Conservation (phyloP, 2,797 vertebrate species). For the Phoxinus dragarum region DNA sequence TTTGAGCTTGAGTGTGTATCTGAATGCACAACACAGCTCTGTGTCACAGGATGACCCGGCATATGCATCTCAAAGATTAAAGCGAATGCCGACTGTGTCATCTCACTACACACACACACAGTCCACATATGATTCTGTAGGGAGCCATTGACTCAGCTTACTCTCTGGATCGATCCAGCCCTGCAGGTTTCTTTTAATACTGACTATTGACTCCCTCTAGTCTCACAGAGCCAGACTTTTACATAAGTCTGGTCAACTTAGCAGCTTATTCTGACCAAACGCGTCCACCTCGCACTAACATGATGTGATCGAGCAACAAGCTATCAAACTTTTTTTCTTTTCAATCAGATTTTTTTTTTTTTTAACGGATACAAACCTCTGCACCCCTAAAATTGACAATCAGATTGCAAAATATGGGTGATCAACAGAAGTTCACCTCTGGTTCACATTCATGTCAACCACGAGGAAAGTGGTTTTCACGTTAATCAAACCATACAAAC, state of each 20-base stretch:
- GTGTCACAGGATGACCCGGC: conserved; percentile 27
- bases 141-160: conserved; percentile 61
- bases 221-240: conserved; percentile 30
- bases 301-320: background rate
- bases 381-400: background rate
- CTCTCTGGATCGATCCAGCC: conserved; percentile 52
- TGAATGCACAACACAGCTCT: background rate
- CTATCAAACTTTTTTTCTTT: background rate
- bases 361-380: background rate
- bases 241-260: background rate
- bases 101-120: conserved; percentile 2
- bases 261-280: background rate
- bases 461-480: background rate
- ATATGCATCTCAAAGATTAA: conserved; percentile 44
- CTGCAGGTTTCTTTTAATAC: conserved; percentile 56
- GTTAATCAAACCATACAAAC: background rate
- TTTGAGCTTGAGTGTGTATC: background rate
- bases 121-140: conserved; percentile 40
- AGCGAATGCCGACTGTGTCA: conserved; percentile 21
- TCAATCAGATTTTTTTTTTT: background rate
- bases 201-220: conserved; percentile 35
- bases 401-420: background rate
- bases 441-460: conserved; percentile 17
- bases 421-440: conserved; percentile 19
- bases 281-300: background rate